Conservation (phyloP, 2,797 vertebrate species). For the Danio kyathit region DNA sequence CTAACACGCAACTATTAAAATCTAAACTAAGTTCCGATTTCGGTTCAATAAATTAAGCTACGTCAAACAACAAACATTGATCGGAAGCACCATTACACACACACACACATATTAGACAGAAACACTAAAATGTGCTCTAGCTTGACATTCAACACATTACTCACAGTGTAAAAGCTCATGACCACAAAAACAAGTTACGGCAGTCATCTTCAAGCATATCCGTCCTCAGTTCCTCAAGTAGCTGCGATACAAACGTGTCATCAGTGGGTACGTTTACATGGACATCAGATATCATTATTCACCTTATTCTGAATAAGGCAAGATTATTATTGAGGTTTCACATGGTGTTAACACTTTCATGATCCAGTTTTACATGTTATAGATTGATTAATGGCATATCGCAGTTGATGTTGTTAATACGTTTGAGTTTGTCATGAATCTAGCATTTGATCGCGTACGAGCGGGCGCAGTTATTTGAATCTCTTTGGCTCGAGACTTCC, state of each 20-base stretch:
- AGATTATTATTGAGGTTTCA: too few relatives aligned
- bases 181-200: background rate
- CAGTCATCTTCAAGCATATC: constrained; percentile 27
- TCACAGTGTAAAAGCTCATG: constrained; percentile 24
- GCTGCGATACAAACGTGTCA: constrained; percentile 1
- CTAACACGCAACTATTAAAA: background rate
- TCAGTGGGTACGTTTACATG: too few relatives aligned
- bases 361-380: too few relatives aligned
- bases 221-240: background rate
- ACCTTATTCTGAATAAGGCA: too few relatives aligned
- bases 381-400: too few relatives aligned
- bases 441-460: too few relatives aligned
- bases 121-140: constrained; percentile 39
- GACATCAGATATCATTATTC: too few relatives aligned
- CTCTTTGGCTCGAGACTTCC: too few relatives aligned
- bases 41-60: constrained; percentile 44
- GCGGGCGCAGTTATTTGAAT: too few relatives aligned
- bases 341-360: too few relatives aligned
- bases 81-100: background rate
- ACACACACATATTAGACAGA: background rate
- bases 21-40: constrained; percentile 13
- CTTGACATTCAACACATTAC: constrained; percentile 41
- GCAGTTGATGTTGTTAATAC: too few relatives aligned
- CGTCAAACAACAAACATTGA: constrained; percentile 10
- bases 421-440: too few relatives aligned